Evolutionary conservation across 2,113 vertebrate genomes (phyloP), one percentile per base, ranked within the genome.

Genomic region (Indri indri): DNA sequence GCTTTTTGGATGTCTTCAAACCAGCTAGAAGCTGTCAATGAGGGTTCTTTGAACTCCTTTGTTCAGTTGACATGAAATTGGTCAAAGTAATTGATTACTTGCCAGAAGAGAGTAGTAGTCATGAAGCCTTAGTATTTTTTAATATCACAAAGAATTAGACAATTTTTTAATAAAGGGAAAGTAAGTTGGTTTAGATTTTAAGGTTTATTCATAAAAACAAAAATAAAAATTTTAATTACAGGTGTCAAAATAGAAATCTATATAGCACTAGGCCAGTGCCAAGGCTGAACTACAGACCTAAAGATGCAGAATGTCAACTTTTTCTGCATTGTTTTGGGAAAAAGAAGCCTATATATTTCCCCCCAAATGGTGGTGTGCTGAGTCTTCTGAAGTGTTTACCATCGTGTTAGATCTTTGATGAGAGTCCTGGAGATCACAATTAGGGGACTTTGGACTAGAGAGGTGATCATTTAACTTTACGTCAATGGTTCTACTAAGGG

Each of bases 111-210:
- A 37, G 52, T 93, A 34, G 57, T 94, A 91, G 37, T 77, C 94
- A 30, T 73, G 65, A 13, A 63, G 63, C 90, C 25, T 95, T 22
- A 76, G 74, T 34, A 81, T 91, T 86, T 45, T 40, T 94, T 92
- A 87, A 76, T 47, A 30, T 76, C 76, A 87, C 70, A 86, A 73
- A 34, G 27, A 47, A 68, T 96, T 34, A 42, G 45, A 6, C 18
- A 22, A 23, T 77, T 90, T 85, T 76, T 87, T 96, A 27, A 95
- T 80, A 47, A 89, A 93, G 77, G 23, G 61, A 74, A 74, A 84
- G 25, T 71, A 65, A 80, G 25, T 88, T 96, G n/a, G 30, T 68
- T 93, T 96, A 23, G 11, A 70, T 77, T 93, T 97, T 80, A 87
- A 90, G 22, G 2, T 76, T 94, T 93, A 80, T 92, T 87, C 47